Percentiles rank a stretch among this genome's conserved stretches.
Conservation (phyloP, 1,140 invertebrate genomes). For the Leptopilina clavipes region DNA sequence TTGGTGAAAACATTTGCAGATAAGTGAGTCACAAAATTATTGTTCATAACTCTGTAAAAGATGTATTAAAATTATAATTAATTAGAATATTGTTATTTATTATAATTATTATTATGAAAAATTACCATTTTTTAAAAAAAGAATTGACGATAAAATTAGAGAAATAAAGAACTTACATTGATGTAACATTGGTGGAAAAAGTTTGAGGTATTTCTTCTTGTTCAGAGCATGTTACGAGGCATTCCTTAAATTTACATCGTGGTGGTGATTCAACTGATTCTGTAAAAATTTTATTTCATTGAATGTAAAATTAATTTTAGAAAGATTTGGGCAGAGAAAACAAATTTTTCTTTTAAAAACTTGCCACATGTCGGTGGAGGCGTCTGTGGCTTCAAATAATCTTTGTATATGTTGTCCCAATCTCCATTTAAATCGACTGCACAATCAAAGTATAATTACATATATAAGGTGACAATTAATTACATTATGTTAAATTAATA, state of each 20-base stretch:
- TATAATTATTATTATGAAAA: too few species aligned
- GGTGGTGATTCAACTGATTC: conserved; percentile 46
- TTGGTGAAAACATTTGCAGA: conserved; percentile 47
- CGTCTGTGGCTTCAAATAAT: conserved; percentile 20
- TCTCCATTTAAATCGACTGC: conserved; percentile 59
- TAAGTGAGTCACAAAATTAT: conserved; percentile 55
- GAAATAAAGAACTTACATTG: conserved; percentile 55
- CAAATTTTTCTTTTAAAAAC: not conserved
- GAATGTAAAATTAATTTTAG: too few species aligned
- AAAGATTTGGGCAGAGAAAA: too few species aligned
- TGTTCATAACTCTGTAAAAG: conserved; percentile 59
- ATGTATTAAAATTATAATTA: not conserved
- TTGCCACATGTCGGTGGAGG: conserved; percentile 38
- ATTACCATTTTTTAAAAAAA: too few species aligned
- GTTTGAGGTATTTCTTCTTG: conserved; percentile 56
- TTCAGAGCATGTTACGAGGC: conserved; percentile 58
- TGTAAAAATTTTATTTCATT: conserved; percentile 37
- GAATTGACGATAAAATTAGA: conserved; percentile 23
- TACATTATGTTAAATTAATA: too few species aligned
- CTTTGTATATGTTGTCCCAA: conserved; percentile 43
- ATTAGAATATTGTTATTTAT: too few species aligned
- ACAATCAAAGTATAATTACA: conserved; percentile 17
- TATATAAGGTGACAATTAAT: not conserved
- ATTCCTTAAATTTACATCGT: conserved; percentile 56
- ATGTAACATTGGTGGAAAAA: conserved; percentile 55